Conservation (phyloP, 2,888 invertebrate genomes). For the Tetropium fuscum region DNA sequence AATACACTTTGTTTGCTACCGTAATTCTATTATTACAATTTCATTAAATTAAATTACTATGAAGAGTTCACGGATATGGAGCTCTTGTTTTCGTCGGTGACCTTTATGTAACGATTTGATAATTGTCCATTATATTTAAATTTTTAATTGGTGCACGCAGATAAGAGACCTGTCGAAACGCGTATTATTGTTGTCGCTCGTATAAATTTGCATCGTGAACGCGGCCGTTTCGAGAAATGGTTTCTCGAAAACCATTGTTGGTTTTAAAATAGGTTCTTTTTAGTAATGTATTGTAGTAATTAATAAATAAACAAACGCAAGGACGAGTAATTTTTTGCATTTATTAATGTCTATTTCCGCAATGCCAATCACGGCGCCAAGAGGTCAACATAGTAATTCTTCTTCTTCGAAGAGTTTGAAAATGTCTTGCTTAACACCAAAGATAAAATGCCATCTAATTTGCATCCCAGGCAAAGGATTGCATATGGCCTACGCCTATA, state of each 20-base stretch:
- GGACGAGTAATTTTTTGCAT: constrained; percentile 2
- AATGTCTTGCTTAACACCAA: too few species aligned
- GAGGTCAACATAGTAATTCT: too few species aligned
- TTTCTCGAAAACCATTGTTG: constrained; percentile 4
- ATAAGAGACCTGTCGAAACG: background rate
- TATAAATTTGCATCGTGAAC: background rate
- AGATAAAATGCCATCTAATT: too few species aligned
- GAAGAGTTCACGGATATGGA: constrained; percentile 37
- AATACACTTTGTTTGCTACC: constrained; percentile 52
- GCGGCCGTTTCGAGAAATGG: background rate
- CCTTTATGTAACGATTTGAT: constrained; percentile 39
- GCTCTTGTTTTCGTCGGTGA: constrained; percentile 38
- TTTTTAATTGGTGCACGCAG: constrained; percentile 11
- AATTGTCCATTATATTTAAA: constrained; percentile 28
- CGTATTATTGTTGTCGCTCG: background rate
- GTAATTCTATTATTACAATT: constrained; percentile 41
- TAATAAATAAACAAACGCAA: constrained; percentile 3
- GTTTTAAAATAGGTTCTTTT: constrained; percentile 8
- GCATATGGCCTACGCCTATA: too few species aligned
- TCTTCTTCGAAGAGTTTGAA: too few species aligned
- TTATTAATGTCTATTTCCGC: too few species aligned
- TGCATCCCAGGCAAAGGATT: too few species aligned
- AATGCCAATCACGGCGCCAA: too few species aligned
- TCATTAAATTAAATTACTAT: constrained; percentile 35
- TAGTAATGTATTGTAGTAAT: background rate